A percentile compares a stretch with the other conserved stretches of the same genome.
phyloP scores from a whole-genome alignment of 2,113 vertebrate genomes.

The Neodontobutis hainanensis region DNA sequence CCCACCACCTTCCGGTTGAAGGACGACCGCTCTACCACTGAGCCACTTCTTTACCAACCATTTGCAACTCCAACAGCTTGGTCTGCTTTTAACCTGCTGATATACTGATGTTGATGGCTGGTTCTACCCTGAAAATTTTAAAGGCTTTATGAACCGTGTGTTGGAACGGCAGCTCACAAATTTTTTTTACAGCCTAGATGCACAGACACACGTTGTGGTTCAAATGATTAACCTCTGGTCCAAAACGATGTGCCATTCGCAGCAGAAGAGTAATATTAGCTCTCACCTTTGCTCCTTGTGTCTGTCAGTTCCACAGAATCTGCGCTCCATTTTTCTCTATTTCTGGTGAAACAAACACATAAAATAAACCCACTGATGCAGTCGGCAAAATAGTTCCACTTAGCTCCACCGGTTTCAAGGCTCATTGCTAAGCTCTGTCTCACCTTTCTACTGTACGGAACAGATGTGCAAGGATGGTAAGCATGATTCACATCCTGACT shows the following conservation, averaged over 20 bases:
- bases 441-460: slow-evolving; percentile 21
- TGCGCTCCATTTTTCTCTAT: not conserved
- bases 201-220: not conserved
- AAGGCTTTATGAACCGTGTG: not conserved
- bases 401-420: slow-evolving; percentile 55
- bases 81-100: no score
- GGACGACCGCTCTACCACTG: no score
- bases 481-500: slow-evolving; percentile 1
- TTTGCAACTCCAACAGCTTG: no score
- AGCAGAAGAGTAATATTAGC: slow-evolving; percentile 38
- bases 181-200: not conserved
- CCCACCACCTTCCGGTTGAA: no score
- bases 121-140: not conserved
- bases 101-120: not conserved
- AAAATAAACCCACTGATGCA: slow-evolving; percentile 2
- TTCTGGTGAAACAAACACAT: slow-evolving; percentile 3
- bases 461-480: slow-evolving; percentile 20
- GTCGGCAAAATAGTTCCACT: slow-evolving; percentile 19
- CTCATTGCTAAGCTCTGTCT: slow-evolving; percentile 33
- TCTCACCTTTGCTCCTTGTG: slow-evolving; percentile 29
- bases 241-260: slow-evolving; percentile 15
- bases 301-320: slow-evolving; percentile 11
- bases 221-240: slow-evolving; percentile 20
- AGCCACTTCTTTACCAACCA: no score
- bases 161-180: not conserved